Evolutionary conservation across 2,113 vertebrate species (phyloP).

Genomic region (Cyprinodon brontotheroides): DNA sequence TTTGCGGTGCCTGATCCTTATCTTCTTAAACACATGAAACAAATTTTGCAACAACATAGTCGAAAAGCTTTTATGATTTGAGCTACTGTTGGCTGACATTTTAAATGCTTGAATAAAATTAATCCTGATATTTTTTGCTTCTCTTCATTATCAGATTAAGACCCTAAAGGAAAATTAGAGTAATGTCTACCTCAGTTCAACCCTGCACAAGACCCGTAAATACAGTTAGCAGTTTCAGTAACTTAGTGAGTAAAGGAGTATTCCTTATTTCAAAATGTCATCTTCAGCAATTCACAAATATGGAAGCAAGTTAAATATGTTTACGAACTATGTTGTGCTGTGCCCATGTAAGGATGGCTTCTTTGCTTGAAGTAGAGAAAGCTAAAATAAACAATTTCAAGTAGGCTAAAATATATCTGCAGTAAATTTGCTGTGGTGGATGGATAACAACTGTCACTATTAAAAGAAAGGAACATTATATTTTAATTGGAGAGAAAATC

Average conservation of each 20-base stretch:
- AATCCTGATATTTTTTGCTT: conserved; percentile 31
- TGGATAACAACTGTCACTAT: conserved; percentile 20
- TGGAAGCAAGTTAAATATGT: background rate
- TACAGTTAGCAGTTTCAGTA: conserved; percentile 33
- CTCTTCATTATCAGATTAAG: conserved; percentile 48
- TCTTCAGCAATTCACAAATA: background rate
- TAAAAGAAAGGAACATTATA: conserved; percentile 21
- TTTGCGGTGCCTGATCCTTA: background rate
- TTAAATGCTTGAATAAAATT: conserved; percentile 6
- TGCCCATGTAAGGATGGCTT: background rate
- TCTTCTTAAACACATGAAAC: background rate
- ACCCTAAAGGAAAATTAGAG: conserved; percentile 48
- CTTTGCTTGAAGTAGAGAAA: background rate
- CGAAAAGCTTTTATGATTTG: conserved; percentile 28
- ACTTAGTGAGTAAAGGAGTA: conserved; percentile 50
- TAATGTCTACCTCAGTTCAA: conserved; percentile 36
- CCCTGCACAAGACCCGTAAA: conserved; percentile 32
- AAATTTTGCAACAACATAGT: conserved; percentile 14
- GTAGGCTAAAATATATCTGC: conserved; percentile 3
- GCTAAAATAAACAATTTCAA: conserved; percentile 4
- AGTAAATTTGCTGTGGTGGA: conserved; percentile 39
- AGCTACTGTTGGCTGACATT: conserved; percentile 11
- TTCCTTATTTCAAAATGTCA: conserved; percentile 47
- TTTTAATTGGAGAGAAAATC: conserved; percentile 44
- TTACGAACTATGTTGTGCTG: background rate